These are phyloP conservation scores for Synergus laeviventris DNA, from an alignment of 2,888 invertebrate genomes.

Conservation along the genomic window DNA sequence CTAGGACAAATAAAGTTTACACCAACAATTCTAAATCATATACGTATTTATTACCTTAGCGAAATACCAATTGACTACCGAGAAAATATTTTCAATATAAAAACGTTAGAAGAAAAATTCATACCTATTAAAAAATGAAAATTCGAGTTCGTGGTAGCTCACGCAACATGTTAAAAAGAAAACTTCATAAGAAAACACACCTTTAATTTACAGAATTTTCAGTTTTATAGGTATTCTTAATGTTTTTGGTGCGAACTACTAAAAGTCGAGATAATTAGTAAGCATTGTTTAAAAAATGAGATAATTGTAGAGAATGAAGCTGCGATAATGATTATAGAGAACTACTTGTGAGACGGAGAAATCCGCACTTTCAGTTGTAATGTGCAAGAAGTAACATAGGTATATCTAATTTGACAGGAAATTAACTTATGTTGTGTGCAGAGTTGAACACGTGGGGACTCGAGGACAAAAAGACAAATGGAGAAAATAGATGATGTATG, in stretches of 20 bases:
- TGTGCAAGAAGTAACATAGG: conserved; percentile 5
- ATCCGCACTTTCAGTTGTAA: conserved; percentile 11
- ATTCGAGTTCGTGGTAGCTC: conserved; percentile 1
- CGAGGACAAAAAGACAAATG: conserved; percentile 8
- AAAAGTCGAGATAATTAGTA: conserved; percentile 6
- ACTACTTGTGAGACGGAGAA: conserved; percentile 2
- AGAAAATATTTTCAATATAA: neutral
- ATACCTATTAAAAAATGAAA: conserved; percentile 22
- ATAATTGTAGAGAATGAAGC: conserved; percentile 24
- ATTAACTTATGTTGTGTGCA: neutral
- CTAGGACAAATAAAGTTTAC: neutral
- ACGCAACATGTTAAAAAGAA: neutral
- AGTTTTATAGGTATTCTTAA: neutral
- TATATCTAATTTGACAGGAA: conserved; percentile 8
- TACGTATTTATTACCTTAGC: neutral
- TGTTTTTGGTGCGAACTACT: neutral
- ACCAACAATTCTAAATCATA: neutral
- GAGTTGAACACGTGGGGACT: neutral
- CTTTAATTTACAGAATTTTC: conserved; percentile 15
- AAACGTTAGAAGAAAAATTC: neutral
- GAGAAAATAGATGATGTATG: conserved; percentile 26
- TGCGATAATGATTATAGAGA: neutral
- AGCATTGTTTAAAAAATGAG: conserved; percentile 10
- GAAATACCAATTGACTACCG: neutral
- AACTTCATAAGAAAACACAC: neutral